A percentile compares a stretch with the other conserved stretches of the same genome.
phyloP scores from a whole-genome alignment of 2,113 vertebrate species.

The Thalassoma bifasciatum region DNA sequence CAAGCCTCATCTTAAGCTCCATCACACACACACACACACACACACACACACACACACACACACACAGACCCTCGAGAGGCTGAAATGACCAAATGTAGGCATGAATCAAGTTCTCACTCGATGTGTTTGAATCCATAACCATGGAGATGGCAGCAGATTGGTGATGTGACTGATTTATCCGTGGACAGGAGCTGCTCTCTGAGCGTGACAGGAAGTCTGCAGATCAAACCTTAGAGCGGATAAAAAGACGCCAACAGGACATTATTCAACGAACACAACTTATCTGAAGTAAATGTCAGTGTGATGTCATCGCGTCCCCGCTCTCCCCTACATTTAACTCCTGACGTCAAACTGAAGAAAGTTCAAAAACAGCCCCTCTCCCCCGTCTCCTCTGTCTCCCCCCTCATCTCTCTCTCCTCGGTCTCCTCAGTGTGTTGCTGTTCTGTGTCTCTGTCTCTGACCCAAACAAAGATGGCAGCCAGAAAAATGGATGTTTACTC shows the following conservation, averaged over 20 bases:
- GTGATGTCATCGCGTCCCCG: no score
- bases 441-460: background rate
- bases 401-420: no score
- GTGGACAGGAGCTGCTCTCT: constrained; percentile 3
- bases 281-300: no score
- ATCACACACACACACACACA: background rate
- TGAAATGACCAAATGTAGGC: constrained; percentile 60
- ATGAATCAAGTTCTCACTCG: constrained; percentile 26
- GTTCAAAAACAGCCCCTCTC: no score
- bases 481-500: constrained; percentile 8
- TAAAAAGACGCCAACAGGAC: no score
- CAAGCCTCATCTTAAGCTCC: no score
- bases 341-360: no score
- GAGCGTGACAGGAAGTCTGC: constrained; percentile 3
- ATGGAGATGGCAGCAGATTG: background rate
- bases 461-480: constrained; percentile 32
- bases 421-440: background rate
- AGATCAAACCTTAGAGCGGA: background rate
- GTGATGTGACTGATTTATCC: background rate
- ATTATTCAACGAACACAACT: background rate
- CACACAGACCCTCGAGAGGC: constrained; percentile 16
- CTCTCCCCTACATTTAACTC: no score
- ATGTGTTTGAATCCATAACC: constrained; percentile 10
- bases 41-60: background rate
- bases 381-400: no score